Evolutionary conservation across 2,888 invertebrate species (phyloP), one percentile per base, ranked within the genome.

Genomic region (Polydrusus pterygomalis): DNA sequence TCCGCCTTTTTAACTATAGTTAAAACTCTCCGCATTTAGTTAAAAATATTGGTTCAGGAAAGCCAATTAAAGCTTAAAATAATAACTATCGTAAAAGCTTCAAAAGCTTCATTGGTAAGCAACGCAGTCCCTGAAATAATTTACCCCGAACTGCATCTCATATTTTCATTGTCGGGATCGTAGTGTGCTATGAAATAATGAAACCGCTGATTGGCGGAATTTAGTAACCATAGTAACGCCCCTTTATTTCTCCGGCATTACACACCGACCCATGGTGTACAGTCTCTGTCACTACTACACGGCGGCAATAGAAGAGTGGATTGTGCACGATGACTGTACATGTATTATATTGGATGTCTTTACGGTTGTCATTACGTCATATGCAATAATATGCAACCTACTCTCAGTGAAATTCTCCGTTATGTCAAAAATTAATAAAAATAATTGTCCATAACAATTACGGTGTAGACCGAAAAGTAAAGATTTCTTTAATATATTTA

Each of bases 201-300:
- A 84, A 85, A 86, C 85, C 86, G 85, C 85, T 83, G 85, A 87
- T 87, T 87, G 87, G 87, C 83, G 86, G 87, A 86, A 84, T 85
- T 81, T 82, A 81, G 87, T 87, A 83, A 81, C 86, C 85, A 87
- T 87, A 83, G 87, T 83, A 86, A 87, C 87, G 87, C 87, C 87
- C 85, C 84, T 83, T 85, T 83, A 84, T 84, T 80, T 82, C 78
- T 63, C 65, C 65, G 70, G 70, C 70, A 75, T 70, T 71, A 65
- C 70, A 54, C 63, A 67, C 75, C 65, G 75, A 20, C 71, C 70
- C 51, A 68, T 64, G 75, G 51, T 62, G 75, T 71, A 71, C 71
- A 75, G 68, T 75, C 75, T 13, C 34, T 56, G 58, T 15, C 65
- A 56, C 64, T 45, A 72, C 56, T 40, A 64, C 63, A 43, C 56